Evolutionary conservation across 1,140 invertebrate genomes (phyloP).

Genomic region (Gonioctena quinquepunctata): DNA sequence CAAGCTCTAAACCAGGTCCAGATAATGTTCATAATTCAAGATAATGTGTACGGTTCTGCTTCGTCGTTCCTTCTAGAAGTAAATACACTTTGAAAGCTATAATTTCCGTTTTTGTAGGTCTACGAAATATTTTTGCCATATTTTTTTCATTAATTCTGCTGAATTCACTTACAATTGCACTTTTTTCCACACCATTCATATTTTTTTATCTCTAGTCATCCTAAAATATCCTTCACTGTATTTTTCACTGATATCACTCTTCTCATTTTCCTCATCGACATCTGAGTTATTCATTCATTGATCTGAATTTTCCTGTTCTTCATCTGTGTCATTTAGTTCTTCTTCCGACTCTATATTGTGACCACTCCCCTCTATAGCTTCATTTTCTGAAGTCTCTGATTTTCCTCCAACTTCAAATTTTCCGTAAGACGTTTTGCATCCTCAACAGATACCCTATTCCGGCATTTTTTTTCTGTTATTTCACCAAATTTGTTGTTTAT

Average conservation of each 20-base stretch:
- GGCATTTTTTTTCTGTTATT: not conserved
- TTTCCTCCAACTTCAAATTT: not conserved
- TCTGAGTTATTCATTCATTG: conserved; percentile 1
- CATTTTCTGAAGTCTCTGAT: not conserved
- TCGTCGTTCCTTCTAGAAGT: conserved; percentile 2
- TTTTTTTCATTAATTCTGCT: not conserved
- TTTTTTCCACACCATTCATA: not conserved
- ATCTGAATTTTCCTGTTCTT: not conserved
- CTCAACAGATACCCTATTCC: not conserved
- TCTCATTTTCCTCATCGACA: not conserved
- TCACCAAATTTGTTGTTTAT: not conserved
- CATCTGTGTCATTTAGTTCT: not conserved
- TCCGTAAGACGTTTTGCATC: not conserved
- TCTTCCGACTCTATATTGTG: not conserved
- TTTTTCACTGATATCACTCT: not conserved
- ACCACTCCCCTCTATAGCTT: not conserved
- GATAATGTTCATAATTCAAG: conserved; percentile 18
- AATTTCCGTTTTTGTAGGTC: not conserved
- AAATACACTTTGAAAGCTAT: conserved; percentile 17
- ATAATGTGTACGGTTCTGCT: conserved; percentile 25
- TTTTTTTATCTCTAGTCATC: not conserved
- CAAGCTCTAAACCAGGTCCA: conserved; percentile 4
- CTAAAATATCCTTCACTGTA: not conserved
- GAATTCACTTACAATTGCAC: not conserved
- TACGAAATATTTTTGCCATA: not conserved